These are phyloP conservation scores for Brachyopa scutellaris DNA, from an alignment of 2,888 invertebrate species.

Conservation along the genomic window DNA sequence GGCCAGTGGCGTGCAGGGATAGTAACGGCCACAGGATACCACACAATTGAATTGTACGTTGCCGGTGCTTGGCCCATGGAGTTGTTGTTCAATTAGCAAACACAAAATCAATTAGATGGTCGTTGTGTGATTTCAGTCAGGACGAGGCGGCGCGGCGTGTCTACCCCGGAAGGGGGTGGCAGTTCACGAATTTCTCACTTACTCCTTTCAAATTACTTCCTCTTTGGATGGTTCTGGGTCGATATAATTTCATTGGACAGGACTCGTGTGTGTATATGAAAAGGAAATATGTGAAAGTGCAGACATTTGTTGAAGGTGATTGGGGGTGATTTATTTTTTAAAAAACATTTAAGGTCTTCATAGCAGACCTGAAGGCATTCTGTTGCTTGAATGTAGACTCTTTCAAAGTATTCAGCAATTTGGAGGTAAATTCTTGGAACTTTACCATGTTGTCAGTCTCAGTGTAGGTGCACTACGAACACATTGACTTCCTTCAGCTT, in stretches of 20 bases:
- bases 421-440: too few species aligned
- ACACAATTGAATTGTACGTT: neutral
- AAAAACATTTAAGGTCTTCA: too few species aligned
- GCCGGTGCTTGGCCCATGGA: neutral
- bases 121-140: neutral
- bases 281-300: neutral
- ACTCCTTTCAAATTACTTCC: neutral
- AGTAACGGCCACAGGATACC: neutral
- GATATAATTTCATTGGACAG: too few species aligned
- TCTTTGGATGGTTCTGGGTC: too few species aligned
- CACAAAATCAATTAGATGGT: constrained; percentile 19
- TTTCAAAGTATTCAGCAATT: too few species aligned
- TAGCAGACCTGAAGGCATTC: too few species aligned
- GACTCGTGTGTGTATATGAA: neutral
- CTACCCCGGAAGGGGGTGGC: neutral
- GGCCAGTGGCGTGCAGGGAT: neutral
- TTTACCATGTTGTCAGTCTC: too few species aligned
- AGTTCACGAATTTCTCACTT: constrained; percentile 12
- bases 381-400: too few species aligned
- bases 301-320: neutral
- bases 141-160: neutral
- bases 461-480: too few species aligned
- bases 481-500: too few species aligned
- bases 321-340: too few species aligned
- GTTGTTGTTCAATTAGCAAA: constrained; percentile 18